Percentiles rank a stretch among this genome's conserved stretches.
Conservation (phyloP, 2,888 invertebrate species). For the Notodonta dromedarius region DNA sequence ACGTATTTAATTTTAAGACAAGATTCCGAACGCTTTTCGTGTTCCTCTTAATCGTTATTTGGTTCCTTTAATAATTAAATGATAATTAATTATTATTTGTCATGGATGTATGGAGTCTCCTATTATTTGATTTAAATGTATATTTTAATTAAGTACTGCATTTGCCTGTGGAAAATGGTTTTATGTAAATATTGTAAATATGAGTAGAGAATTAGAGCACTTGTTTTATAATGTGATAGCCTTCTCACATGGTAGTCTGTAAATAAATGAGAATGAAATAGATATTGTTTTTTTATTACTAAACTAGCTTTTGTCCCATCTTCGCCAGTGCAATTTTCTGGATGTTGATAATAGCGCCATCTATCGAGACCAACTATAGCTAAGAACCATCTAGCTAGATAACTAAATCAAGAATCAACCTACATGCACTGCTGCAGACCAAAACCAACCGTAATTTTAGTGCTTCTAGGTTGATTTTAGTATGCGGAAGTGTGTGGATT, state of each 20-base stretch:
- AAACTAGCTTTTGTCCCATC: too few relatives aligned
- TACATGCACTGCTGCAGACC: too few relatives aligned
- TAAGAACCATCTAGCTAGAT: too few relatives aligned
- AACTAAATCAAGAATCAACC: too few relatives aligned
- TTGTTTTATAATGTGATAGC: constrained; percentile 81
- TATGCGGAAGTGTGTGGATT: too few relatives aligned
- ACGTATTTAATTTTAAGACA: constrained; percentile 44
- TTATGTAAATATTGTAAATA: constrained; percentile 72
- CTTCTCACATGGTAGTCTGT: constrained; percentile 76
- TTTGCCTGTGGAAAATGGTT: constrained; percentile 54
- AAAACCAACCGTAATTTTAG: too few relatives aligned
- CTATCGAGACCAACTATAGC: too few relatives aligned
- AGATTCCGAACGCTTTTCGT: constrained; percentile 49
- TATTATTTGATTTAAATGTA: constrained; percentile 50
- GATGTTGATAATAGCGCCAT: too few relatives aligned
- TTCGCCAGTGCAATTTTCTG: too few relatives aligned
- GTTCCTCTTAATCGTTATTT: constrained; percentile 63
- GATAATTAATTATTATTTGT: constrained; percentile 43
- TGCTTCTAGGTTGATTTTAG: too few relatives aligned
- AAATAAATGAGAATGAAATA: constrained; percentile 81
- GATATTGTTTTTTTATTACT: constrained; percentile 38
- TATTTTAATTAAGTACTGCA: constrained; percentile 54
- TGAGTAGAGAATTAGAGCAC: constrained; percentile 58
- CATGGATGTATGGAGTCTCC: constrained; percentile 41
- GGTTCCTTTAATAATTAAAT: constrained; percentile 55